These are phyloP conservation scores for Passer domesticus DNA, from an alignment of 2,113 vertebrate genomes.

Conservation along the genomic window DNA sequence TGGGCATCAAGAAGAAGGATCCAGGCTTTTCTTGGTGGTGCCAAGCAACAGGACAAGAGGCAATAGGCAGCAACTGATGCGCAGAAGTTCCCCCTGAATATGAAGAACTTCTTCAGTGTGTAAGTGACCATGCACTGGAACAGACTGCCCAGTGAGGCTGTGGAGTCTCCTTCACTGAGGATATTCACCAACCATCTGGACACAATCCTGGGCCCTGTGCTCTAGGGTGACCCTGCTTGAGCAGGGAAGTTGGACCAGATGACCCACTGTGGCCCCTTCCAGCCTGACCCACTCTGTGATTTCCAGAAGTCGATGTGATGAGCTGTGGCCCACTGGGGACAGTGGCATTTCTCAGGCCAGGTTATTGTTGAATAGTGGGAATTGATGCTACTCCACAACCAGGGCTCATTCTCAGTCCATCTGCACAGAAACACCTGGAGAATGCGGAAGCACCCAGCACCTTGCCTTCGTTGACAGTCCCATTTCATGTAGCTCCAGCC, in stretches of 20 bases:
- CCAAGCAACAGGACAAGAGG: neutral
- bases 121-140: neutral
- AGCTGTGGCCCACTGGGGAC: neutral
- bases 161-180: neutral
- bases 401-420: neutral
- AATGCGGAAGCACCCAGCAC: neutral
- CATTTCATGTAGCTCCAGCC: neutral
- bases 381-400: neutral
- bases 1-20: neutral
- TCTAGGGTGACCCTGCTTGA: neutral
- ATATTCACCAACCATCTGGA: neutral
- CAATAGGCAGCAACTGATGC: neutral
- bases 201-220: neutral
- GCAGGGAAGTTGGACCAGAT: neutral
- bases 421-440: neutral
- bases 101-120: neutral
- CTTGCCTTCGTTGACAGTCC: neutral
- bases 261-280: neutral
- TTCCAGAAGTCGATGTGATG: neutral
- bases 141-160: accelerated
- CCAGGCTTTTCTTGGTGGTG: neutral
- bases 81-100: neutral
- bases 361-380: neutral
- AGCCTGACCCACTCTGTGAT: neutral
- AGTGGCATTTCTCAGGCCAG: neutral